phyloP scores from a whole-genome alignment of 1,140 invertebrate species.

The Doryteuthis pealeii region DNA sequence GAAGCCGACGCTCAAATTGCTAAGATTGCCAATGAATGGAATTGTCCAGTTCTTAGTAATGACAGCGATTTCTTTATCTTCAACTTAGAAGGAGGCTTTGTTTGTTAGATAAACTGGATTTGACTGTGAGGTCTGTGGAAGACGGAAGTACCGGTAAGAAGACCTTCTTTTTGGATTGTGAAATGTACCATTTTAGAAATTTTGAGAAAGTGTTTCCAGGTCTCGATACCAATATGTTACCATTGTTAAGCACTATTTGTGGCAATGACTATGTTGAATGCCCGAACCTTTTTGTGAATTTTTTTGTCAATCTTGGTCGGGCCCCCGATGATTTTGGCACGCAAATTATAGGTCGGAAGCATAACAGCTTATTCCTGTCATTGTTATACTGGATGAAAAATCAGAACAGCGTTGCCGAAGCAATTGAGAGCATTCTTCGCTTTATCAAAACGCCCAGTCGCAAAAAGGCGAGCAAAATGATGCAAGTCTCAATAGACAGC shows the following conservation, averaged over 20 bases:
- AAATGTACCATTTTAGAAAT: constrained; percentile 73
- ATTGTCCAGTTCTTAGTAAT: constrained; percentile 82
- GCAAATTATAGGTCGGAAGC: constrained; percentile 53
- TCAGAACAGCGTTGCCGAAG: constrained; percentile 66
- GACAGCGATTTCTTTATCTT: constrained; percentile 92
- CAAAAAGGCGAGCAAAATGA: constrained; percentile 31
- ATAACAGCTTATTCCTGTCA: constrained; percentile 67
- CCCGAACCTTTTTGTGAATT: constrained; percentile 67
- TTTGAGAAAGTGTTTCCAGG: constrained; percentile 70
- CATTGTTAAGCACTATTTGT: constrained; percentile 76
- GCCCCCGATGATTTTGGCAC: constrained; percentile 59
- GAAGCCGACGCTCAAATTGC: constrained; percentile 87
- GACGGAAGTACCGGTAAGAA: constrained; percentile 22
- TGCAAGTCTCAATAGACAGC: constrained; percentile 36
- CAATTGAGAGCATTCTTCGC: constrained; percentile 64
- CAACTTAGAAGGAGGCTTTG: constrained; percentile 71
- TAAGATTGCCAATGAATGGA: constrained; percentile 71
- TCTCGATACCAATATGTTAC: constrained; percentile 69
- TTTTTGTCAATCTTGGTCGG: constrained; percentile 70
- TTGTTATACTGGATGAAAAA: constrained; percentile 76
- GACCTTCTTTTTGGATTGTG: constrained; percentile 64
- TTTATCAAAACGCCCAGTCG: constrained; percentile 39
- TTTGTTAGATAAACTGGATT: constrained; percentile 74
- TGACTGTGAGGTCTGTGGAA: constrained; percentile 26
- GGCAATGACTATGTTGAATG: constrained; percentile 85